phyloP scores from a whole-genome alignment of 2,888 invertebrate species.

The Asteroscopus sphinx region DNA sequence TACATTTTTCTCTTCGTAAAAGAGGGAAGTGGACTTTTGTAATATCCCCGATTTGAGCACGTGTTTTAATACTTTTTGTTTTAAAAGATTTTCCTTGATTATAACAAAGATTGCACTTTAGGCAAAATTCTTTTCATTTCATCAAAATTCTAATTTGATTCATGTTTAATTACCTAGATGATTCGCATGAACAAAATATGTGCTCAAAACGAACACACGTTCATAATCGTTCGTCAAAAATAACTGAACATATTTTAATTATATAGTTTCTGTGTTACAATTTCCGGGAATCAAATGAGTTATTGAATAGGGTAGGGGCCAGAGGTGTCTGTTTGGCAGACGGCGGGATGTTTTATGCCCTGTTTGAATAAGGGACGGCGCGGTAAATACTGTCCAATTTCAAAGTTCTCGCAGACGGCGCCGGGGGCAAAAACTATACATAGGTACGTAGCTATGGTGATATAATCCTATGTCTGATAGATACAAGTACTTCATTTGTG shows the following conservation, averaged over 20 bases:
- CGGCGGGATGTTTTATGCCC: slow-evolving; percentile 44
- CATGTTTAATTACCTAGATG: too few species aligned
- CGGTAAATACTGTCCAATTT: slow-evolving; percentile 49
- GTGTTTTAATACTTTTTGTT: slow-evolving; percentile 4
- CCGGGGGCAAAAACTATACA: slow-evolving; percentile 21
- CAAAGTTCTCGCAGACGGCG: slow-evolving; percentile 39
- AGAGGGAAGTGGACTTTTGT: slow-evolving; percentile 18
- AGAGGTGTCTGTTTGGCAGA: slow-evolving; percentile 33
- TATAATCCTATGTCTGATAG: background rate
- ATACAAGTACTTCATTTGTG: background rate
- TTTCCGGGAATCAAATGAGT: slow-evolving; percentile 52
- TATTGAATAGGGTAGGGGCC: slow-evolving; percentile 46
- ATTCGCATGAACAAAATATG: too few species aligned
- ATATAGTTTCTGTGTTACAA: slow-evolving; percentile 40
- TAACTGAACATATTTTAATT: slow-evolving; percentile 47
- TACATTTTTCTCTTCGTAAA: slow-evolving; percentile 36
- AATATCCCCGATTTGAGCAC: slow-evolving; percentile 12
- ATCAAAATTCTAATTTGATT: too few species aligned
- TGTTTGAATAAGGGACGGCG: slow-evolving; percentile 40
- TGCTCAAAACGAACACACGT: too few species aligned
- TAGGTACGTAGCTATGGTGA: slow-evolving; percentile 13
- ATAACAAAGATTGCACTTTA: too few species aligned
- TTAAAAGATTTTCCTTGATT: slow-evolving; percentile 11
- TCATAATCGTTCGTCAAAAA: too few species aligned
- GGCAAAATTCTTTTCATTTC: too few species aligned